Evolutionary conservation across 2,888 invertebrate species (phyloP).

Genomic region (Panopea generosa): DNA sequence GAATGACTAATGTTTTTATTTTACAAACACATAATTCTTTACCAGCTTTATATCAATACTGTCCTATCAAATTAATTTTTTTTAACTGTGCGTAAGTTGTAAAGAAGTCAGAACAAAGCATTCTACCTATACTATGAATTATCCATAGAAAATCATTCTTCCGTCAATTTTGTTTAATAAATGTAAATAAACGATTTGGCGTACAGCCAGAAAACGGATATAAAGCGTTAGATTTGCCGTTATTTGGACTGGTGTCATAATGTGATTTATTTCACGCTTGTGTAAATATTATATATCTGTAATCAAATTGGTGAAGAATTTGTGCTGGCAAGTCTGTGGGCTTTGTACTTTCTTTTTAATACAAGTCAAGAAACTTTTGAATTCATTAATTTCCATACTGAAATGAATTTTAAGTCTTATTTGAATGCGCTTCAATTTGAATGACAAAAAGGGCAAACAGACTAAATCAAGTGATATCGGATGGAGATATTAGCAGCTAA

Average conservation of each 20-base stretch:
- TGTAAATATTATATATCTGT: neutral
- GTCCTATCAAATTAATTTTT: constrained; percentile 10
- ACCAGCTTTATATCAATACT: constrained; percentile 2
- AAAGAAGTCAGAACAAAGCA: neutral
- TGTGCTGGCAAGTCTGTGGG: too few species aligned
- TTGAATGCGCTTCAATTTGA: too few species aligned
- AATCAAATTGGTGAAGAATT: too few species aligned
- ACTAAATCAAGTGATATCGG: too few species aligned
- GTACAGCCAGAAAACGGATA: neutral
- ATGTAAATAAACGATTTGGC: constrained; percentile 3
- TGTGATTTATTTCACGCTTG: constrained; percentile 1
- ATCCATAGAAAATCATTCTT: constrained; percentile 9
- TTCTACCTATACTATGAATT: neutral
- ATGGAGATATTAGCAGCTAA: too few species aligned
- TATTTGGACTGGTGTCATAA: constrained; percentile 4
- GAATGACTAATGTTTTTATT: constrained; percentile 3
- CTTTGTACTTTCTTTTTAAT: too few species aligned
- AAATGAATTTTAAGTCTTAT: too few species aligned
- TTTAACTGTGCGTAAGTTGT: neutral
- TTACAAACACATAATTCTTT: constrained; percentile 17
- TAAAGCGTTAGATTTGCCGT: constrained; percentile 12
- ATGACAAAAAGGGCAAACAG: too few species aligned
- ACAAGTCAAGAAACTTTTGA: too few species aligned
- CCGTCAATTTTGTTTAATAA: neutral
- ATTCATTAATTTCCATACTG: too few species aligned